phyloP scores from a whole-genome alignment of 2,888 invertebrate species.

The Acrocera orbiculus region DNA sequence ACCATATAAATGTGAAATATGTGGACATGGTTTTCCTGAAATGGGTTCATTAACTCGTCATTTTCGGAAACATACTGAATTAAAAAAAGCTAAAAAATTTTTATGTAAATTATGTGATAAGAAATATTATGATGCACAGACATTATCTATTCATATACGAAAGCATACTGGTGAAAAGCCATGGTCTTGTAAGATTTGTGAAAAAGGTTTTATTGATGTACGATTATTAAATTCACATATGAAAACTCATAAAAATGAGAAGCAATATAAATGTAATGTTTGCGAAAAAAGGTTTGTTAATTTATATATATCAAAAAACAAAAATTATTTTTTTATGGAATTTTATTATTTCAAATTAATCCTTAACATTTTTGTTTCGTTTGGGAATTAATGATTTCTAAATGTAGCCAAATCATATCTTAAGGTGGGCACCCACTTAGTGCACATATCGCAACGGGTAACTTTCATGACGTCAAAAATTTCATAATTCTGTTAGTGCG shows the following conservation, averaged over 20 bases:
- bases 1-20: conserved; percentile 34
- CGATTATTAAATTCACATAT: conserved; percentile 36
- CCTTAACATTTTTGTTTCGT: background rate
- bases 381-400: background rate
- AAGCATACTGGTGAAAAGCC: conserved; percentile 31
- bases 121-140: conserved; percentile 28
- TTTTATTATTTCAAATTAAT: too few species aligned
- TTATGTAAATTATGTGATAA: conserved; percentile 35
- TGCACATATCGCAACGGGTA: too few species aligned
- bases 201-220: conserved; percentile 29
- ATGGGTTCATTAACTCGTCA: conserved; percentile 36
- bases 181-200: conserved; percentile 30
- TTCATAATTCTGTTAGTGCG: too few species aligned
- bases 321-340: too few species aligned
- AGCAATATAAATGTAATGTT: conserved; percentile 36
- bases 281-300: conserved; percentile 36
- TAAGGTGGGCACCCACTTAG: too few species aligned
- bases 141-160: conserved; percentile 27
- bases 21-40: conserved; percentile 37
- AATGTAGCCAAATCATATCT: too few species aligned
- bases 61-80: conserved; percentile 35
- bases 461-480: too few species aligned
- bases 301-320: conserved; percentile 19
- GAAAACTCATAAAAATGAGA: conserved; percentile 36
- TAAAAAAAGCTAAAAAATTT: conserved; percentile 33